Evolutionary conservation across 2,113 vertebrate species (phyloP).

Genomic region (Zeus faber): DNA sequence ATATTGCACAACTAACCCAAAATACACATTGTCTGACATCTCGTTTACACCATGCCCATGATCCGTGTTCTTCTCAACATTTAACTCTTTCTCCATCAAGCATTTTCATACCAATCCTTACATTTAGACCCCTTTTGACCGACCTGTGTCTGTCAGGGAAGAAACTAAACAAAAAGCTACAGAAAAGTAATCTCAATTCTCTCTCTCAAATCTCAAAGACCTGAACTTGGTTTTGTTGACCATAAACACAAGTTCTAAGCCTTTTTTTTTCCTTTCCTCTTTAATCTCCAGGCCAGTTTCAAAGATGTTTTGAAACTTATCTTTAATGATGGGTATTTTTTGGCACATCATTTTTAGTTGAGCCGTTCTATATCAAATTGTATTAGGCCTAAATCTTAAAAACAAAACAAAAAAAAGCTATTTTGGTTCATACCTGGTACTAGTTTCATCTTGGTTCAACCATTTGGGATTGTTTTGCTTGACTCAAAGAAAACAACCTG

Average conservation of each 20-base stretch:
- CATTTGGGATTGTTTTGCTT: too few species aligned
- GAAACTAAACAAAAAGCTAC: slow-evolving; percentile 10
- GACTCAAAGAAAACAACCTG: slow-evolving; percentile 5
- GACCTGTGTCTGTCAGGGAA: slow-evolving; percentile 19
- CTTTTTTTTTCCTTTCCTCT: too few species aligned
- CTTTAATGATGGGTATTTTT: slow-evolving; percentile 34
- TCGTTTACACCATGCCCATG: slow-evolving; percentile 51
- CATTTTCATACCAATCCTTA: slow-evolving; percentile 9
- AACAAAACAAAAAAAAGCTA: not conserved
- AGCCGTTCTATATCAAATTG: slow-evolving; percentile 11
- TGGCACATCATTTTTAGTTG: slow-evolving; percentile 54
- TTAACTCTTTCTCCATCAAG: not conserved
- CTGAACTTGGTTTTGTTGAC: slow-evolving; percentile 1
- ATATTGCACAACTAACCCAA: slow-evolving; percentile 85
- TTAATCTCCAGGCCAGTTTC: slow-evolving; percentile 14
- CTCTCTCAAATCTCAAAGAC: slow-evolving; percentile 32
- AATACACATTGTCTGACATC: slow-evolving; percentile 50
- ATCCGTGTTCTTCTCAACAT: slow-evolving; percentile 38
- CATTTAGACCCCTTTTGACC: slow-evolving; percentile 32
- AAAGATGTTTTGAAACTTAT: slow-evolving; percentile 8
- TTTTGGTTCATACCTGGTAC: too few species aligned
- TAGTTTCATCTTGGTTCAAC: too few species aligned
- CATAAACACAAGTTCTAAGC: slow-evolving; percentile 8
- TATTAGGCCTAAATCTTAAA: slow-evolving; percentile 17
- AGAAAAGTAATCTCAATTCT: slow-evolving; percentile 45